Evolutionary conservation across 2,888 invertebrate genomes (phyloP), one percentile per base, ranked within the genome.

Genomic region (Callyntrura sp.): DNA sequence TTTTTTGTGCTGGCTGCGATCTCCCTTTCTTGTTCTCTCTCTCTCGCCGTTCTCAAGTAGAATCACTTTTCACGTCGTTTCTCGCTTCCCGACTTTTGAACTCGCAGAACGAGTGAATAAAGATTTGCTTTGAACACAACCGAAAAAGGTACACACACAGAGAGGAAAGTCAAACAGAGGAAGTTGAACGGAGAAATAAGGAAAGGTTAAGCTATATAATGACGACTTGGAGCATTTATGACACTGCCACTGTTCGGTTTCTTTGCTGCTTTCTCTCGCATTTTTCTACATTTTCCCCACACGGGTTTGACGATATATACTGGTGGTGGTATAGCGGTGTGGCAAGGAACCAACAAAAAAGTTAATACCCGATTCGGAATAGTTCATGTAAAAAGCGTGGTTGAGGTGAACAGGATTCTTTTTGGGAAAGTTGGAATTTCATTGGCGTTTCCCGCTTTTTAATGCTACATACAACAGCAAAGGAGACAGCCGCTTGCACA

Each of bases 51-150:
- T 51, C 25, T 51, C 76, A 79, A 60, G 68, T 20, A 57, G 82
- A 88, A 82, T 81, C 81, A 87, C 82, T 88, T 88, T 88, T 73
- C 87, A 48, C 87, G 70, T 73, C 51, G 87, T 88, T 88, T 88
- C 81, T 88, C 87, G 81, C 81, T 82, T 79, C 87, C 57, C 57
- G 57, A 87, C 70, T 70, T 81, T 57, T 87, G 78, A 86, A 68
- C 82, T 65, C 12, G 60, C 60, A 79, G 43, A n/a, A n/a, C n/a
- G 45, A 45, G 81, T 82, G 81, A 82, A 82, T 82, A 82, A 82
- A 82, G 45, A 62, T 82, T 82, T 82, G 62, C 82, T 82, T 82
- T 82, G 82, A 82, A 65, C 45, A 23, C 23, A 43, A 65, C 82
- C 65, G 48, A 57, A 60, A 45, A 79, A 79, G 20, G 51, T 45